Evolutionary conservation across 2,888 invertebrate genomes (phyloP).

Genomic region (Bunonema sp.): DNA sequence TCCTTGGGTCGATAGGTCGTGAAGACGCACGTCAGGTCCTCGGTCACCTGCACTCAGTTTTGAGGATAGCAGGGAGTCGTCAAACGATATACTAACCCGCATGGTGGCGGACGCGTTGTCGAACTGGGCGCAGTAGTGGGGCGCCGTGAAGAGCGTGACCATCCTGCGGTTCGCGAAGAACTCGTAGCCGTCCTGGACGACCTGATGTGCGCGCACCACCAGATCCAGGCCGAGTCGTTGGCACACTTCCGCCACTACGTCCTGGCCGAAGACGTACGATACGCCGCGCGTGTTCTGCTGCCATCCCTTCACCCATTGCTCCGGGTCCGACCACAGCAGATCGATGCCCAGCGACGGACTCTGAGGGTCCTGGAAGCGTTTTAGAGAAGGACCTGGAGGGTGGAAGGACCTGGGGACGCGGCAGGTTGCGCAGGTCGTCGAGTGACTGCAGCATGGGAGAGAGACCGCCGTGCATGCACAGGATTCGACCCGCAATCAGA

Average conservation of each 20-base stretch:
- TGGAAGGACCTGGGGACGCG: conserved; percentile 12
- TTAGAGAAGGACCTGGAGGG: not conserved
- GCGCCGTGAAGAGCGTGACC: conserved; percentile 20
- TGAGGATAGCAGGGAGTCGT: too few species aligned
- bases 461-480: conserved; percentile 36
- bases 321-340: conserved; percentile 21
- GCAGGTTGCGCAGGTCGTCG: conserved; percentile 26
- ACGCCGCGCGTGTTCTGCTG: conserved; percentile 48
- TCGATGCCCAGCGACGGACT: conserved; percentile 32
- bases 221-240: conserved; percentile 50
- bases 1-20: too few species aligned
- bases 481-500: conserved; percentile 26
- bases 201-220: conserved; percentile 45
- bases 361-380: conserved; percentile 22
- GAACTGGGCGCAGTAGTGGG: conserved; percentile 36
- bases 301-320: conserved; percentile 25
- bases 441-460: conserved; percentile 22
- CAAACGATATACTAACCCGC: too few species aligned
- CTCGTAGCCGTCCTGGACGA: conserved; percentile 27
- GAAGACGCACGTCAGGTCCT: too few species aligned
- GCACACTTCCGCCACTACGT: conserved; percentile 50
- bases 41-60: too few species aligned
- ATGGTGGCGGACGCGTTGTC: conserved; percentile 29
- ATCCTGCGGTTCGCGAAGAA: conserved; percentile 20
- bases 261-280: conserved; percentile 53